Percentiles rank a stretch among this genome's conserved stretches.
Conservation (phyloP, 1,140 invertebrate genomes). For the Eumaeus atala region DNA sequence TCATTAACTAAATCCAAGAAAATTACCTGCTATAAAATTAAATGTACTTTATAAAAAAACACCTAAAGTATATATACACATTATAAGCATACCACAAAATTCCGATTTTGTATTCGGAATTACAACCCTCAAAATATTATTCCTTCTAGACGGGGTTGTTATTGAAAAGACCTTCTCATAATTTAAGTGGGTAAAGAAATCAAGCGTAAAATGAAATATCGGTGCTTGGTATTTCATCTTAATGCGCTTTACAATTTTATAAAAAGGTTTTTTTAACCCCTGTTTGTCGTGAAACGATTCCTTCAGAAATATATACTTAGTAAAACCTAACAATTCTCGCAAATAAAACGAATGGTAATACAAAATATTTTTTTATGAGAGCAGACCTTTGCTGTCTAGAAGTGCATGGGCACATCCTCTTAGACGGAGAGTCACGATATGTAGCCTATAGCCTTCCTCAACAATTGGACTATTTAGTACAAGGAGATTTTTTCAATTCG, state of each 20-base stretch:
- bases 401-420: too few species aligned
- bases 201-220: conserved; percentile 38
- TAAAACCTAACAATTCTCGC: neutral
- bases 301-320: neutral
- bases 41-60: too few species aligned
- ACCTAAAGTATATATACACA: too few species aligned
- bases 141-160: conserved; percentile 37
- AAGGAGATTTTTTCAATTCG: too few species aligned
- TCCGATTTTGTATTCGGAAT: conserved; percentile 5
- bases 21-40: too few species aligned
- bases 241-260: conserved; percentile 11
- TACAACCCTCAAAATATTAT: conserved; percentile 39
- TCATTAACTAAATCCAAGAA: too few species aligned
- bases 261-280: conserved; percentile 10
- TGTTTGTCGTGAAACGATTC: neutral
- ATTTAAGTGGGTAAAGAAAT: conserved; percentile 40
- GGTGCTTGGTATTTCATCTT: conserved; percentile 5
- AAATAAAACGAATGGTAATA: too few species aligned
- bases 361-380: too few species aligned
- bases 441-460: too few species aligned
- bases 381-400: too few species aligned
- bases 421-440: too few species aligned
- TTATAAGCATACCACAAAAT: neutral
- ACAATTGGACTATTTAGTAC: too few species aligned
- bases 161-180: conserved; percentile 47